These are phyloP conservation scores for Lethenteron camtschaticum DNA, from an alignment of 2,113 vertebrate species.

Conservation along the genomic window DNA sequence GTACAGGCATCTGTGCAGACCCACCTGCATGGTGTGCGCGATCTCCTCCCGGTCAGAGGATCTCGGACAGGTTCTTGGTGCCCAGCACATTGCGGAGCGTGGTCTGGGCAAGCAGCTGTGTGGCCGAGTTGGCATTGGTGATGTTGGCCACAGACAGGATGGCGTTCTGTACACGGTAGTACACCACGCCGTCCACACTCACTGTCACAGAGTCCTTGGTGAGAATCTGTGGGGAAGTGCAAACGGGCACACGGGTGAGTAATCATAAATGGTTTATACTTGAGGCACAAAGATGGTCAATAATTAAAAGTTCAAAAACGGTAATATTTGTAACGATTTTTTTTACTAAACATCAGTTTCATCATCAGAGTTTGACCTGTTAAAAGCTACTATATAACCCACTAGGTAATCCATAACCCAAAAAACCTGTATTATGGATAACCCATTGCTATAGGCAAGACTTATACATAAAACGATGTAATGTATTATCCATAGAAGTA, in stretches of 20 bases:
- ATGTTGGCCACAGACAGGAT: constrained; percentile 17
- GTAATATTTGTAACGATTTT: no score
- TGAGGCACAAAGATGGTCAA: no score
- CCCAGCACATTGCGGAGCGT: constrained; percentile 23
- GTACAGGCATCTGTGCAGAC: not conserved
- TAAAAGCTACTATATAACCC: no score
- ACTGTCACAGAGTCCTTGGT: constrained; percentile 24
- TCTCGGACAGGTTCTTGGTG: constrained; percentile 20
- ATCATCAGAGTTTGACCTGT: no score
- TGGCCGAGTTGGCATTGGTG: constrained; percentile 18
- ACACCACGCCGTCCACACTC: constrained; percentile 25
- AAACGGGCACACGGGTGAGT: not conserved
- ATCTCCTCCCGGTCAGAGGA: constrained; percentile 18
- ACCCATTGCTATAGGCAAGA: no score
- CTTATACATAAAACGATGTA: no score
- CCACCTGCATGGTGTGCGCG: constrained; percentile 19
- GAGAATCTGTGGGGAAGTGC: constrained; percentile 16
- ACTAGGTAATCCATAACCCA: no score
- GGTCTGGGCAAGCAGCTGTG: constrained; percentile 22
- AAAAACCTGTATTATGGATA: no score
- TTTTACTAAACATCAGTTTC: no score
- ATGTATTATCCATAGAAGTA: no score
- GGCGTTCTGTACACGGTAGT: constrained; percentile 23
- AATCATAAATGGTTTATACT: no score
- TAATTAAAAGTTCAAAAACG: no score